Evolutionary conservation across 2,888 invertebrate genomes (phyloP), one percentile per base, ranked within the genome.

Genomic region (Yponomeuta evonymella): DNA sequence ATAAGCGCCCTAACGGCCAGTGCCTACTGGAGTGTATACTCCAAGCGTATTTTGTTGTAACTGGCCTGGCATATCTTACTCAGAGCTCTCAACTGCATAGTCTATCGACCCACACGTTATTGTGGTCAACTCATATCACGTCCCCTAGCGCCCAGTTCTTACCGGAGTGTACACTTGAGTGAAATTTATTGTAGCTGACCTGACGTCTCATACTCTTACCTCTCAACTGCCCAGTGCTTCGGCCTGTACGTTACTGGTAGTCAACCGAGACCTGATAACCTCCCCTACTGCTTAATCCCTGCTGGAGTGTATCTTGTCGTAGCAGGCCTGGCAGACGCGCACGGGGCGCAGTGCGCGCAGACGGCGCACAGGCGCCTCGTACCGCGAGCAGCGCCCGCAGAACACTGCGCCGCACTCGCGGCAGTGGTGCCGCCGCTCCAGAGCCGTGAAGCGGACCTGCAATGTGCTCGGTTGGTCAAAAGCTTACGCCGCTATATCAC

Each of bases 401-500:
- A 99, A 99, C 73, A 99, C 96, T 81, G 97, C 96, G 72, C 99
- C 99, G 90, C 99, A 99, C 88, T 98, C 98, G 72, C 99, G 95
- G 87, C 99, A 99, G 91, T 99, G 99, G 91, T 99, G 99, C 74
- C 97, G 95, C 10, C 99, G 94, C 90, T 99, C 99, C 74, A 98
- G 96, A 68, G 99, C 95, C 69, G 97, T 97, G 93, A 99, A 99
- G 78, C 95, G 94, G 36, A 92, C 92, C 92, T 91, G 75, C 0
- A 64, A 11, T 10, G 12, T 64, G 29, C 29, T 29, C 43, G 15
- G n/a, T 33, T 8, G 51, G 51, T 51, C 33, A 33, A 33, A 33
- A 5, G 33, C 33, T 5, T 1, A 51, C 51, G 51, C 51, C 10
- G 10, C 10, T 51, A 51, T 12, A 2, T 12, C 0, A 12, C 0